Conservation (phyloP, 2,797 vertebrate species). For the Anableps anableps region DNA sequence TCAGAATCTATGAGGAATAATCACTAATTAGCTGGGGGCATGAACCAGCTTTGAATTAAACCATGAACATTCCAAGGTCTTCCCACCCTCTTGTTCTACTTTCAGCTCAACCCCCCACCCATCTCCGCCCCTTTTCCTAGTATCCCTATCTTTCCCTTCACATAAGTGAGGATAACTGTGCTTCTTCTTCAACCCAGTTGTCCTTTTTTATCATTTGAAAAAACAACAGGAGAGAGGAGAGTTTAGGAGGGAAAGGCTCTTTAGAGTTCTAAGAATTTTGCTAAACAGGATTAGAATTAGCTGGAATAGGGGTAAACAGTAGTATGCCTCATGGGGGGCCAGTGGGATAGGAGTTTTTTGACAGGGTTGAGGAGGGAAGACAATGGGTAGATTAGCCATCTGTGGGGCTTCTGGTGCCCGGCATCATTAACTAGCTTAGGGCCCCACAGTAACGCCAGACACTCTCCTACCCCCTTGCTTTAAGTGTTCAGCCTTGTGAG, state of each 20-base stretch:
- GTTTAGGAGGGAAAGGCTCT: constrained; percentile 62
- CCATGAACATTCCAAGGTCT: constrained; percentile 66
- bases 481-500: constrained; percentile 60
- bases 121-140: constrained; percentile 18
- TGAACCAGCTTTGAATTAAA: constrained; percentile 72
- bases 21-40: constrained; percentile 76
- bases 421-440: constrained; percentile 83
- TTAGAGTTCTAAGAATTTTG: constrained; percentile 80
- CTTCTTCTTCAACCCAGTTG: constrained; percentile 58
- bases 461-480: constrained; percentile 55
- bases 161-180: constrained; percentile 57
- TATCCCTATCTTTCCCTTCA: constrained; percentile 51
- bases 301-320: constrained; percentile 81
- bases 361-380: constrained; percentile 72
- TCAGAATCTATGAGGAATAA: constrained; percentile 73
- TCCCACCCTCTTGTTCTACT: constrained; percentile 49
- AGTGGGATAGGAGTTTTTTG: constrained; percentile 66
- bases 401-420: constrained; percentile 81
- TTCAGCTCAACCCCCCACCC: constrained; percentile 27
- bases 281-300: constrained; percentile 85
- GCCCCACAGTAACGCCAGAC: constrained; percentile 72
- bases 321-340: constrained; percentile 74
- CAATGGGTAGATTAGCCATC: constrained; percentile 88
- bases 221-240: constrained; percentile 63
- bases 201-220: constrained; percentile 67